Percentiles rank a stretch among this genome's conserved stretches.
These are phyloP conservation scores for Rhabditoides inermis DNA, from an alignment of 2,888 invertebrate species.

Conservation along the genomic window DNA sequence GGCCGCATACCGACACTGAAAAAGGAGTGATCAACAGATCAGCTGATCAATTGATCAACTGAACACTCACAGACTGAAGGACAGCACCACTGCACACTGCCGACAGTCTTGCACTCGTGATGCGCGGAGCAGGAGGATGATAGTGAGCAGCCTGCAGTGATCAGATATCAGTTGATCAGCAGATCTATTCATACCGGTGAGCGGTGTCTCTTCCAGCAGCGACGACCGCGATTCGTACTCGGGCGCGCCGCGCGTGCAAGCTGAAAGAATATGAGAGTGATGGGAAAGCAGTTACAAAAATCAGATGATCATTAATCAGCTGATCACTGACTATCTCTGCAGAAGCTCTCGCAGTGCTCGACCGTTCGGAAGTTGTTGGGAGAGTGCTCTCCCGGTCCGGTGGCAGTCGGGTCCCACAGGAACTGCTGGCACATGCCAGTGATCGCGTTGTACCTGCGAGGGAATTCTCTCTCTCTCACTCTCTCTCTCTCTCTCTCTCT, in stretches of 20 bases:
- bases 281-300: neutral
- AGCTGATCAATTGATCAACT: neutral
- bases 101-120: slow-evolving; percentile 36
- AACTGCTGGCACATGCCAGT: slow-evolving; percentile 40
- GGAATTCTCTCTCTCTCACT: slow-evolving; percentile 8
- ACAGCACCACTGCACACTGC: slow-evolving; percentile 39
- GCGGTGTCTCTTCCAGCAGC: slow-evolving; percentile 31
- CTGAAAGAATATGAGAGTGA: slow-evolving; percentile 10
- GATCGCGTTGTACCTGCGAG: slow-evolving; percentile 15
- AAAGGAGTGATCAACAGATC: neutral
- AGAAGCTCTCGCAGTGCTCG: slow-evolving; percentile 37
- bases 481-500: neutral
- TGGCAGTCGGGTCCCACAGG: slow-evolving; percentile 38
- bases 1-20: slow-evolving; percentile 32
- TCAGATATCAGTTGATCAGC: neutral
- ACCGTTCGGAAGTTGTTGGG: slow-evolving; percentile 40
- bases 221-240: slow-evolving; percentile 31
- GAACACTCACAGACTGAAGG: slow-evolving; percentile 24
- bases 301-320: neutral
- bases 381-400: slow-evolving; percentile 34
- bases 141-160: slow-evolving; percentile 24
- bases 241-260: slow-evolving; percentile 32
- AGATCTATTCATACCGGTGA: slow-evolving; percentile 11
- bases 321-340: slow-evolving; percentile 25
- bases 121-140: slow-evolving; percentile 24